A percentile compares a stretch with the other conserved stretches of the same genome.
Evolutionary conservation across 1,140 invertebrate genomes (phyloP).

Genomic region (Nymphalis io): DNA sequence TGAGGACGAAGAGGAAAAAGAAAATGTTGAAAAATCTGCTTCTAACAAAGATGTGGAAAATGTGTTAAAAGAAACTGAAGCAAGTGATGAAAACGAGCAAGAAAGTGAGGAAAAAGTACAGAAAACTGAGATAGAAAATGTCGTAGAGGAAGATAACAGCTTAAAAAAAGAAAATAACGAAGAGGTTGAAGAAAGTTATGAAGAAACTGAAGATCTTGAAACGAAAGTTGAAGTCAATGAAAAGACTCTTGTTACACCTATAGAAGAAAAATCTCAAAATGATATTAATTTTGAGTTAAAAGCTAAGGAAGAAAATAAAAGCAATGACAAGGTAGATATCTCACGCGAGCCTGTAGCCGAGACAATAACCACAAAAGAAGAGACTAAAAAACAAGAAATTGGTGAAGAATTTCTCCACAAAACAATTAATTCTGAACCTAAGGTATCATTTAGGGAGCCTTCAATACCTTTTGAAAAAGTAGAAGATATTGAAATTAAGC

Average conservation of each 20-base stretch:
- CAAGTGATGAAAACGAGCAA: conserved; percentile 38
- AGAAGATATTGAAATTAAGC: conserved; percentile 75
- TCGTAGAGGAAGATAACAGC: conserved; percentile 23
- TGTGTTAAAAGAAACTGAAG: conserved; percentile 31
- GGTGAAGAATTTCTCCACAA: conserved; percentile 30
- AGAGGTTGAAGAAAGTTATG: conserved; percentile 44
- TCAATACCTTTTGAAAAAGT: conserved; percentile 72
- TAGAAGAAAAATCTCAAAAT: conserved; percentile 24
- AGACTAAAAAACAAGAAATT: conserved; percentile 32
- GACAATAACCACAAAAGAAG: conserved; percentile 33
- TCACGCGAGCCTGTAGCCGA: conserved; percentile 30
- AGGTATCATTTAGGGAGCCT: conserved; percentile 61
- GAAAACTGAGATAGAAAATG: conserved; percentile 27
- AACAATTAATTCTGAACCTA: conserved; percentile 39
- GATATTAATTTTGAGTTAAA: conserved; percentile 35
- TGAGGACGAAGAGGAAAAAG: conserved; percentile 42
- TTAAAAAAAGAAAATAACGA: conserved; percentile 38
- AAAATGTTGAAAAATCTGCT: conserved; percentile 38
- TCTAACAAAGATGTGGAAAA: conserved; percentile 31
- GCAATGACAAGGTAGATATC: conserved; percentile 30
- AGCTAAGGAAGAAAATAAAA: conserved; percentile 34
- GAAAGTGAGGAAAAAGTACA: conserved; percentile 40
- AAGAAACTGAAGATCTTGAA: conserved; percentile 46
- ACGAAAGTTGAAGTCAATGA: conserved; percentile 33
- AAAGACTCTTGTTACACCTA: conserved; percentile 32